phyloP scores from a whole-genome alignment of 64 coral and sea anemone genomes.

The Porites lutea region DNA sequence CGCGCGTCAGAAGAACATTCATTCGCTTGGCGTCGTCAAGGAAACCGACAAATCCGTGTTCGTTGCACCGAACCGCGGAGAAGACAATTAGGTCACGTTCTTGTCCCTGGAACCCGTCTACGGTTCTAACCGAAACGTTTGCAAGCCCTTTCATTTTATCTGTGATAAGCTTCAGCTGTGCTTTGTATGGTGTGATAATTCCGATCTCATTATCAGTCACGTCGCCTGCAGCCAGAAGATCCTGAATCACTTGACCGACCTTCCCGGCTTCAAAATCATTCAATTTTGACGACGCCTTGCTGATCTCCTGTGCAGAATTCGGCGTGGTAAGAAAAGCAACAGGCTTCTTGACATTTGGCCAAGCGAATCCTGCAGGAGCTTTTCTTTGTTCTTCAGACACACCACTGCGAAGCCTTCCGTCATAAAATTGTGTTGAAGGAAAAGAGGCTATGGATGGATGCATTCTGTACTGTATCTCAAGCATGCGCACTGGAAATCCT shows the following conservation, averaged over 20 bases:
- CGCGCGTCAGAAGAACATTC: constrained; percentile 88
- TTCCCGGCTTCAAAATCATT: constrained; percentile 59
- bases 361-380: constrained; percentile 69
- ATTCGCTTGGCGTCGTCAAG: constrained; percentile 80
- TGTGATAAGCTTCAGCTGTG: constrained; percentile 60
- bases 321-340: constrained; percentile 70
- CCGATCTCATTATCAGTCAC: constrained; percentile 46
- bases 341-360: constrained; percentile 66
- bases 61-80: constrained; percentile 86
- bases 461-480: constrained; percentile 89
- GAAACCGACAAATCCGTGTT: constrained; percentile 73
- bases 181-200: constrained; percentile 72
- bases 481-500: constrained; percentile 51
- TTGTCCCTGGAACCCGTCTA: constrained; percentile 95
- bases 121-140: constrained; percentile 70
- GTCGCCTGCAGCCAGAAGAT: constrained; percentile 51
- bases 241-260: constrained; percentile 49
- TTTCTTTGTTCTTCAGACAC: constrained; percentile 18
- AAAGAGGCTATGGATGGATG: constrained; percentile 81
- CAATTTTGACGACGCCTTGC: constrained; percentile 54
- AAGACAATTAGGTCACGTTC: constrained; percentile 92
- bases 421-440: constrained; percentile 79
- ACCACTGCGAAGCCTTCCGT: constrained; percentile 66
- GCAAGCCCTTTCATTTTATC: constrained; percentile 35
- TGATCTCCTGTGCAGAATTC: constrained; percentile 22